Evolutionary conservation across 2,888 invertebrate genomes (phyloP), one percentile per base, ranked within the genome.

Genomic region (Eupithecia vulgata): DNA sequence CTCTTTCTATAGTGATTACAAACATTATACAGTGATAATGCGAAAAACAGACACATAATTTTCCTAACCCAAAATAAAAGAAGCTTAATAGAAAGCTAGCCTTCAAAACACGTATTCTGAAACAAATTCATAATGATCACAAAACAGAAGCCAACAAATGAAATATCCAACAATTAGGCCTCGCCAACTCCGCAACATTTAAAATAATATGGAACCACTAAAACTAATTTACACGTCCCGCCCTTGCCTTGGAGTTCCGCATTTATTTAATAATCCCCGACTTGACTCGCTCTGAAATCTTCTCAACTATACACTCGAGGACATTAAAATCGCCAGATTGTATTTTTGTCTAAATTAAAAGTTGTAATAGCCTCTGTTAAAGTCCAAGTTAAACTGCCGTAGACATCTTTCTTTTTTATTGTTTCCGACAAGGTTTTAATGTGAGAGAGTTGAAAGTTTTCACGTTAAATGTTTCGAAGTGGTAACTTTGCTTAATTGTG

Each of bases 221-320:
- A 68, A 78, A 77, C 80, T 77, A 80, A 78, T 80, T 80, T 76
- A 76, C 78, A 76, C 78, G 76, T 76, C 71, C 74, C 71, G 64
- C 66, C 61, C 57, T 57, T 64, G 64, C 61, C 73, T 73, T 71
- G 68, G 67, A 68, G 76, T 75, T 74, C 72, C 76, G 78, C 80
- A 80, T 80, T 80, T 76, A 79, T 80, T 80, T 75, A 79, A 80
- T 80, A 79, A 78, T 74, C 74, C 67, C 59, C 71, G 75, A 75
- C 74, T 77, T 76, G 78, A 76, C 25, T 57, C 57, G 57, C 77
- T 73, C 68, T 68, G 73, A 72, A 72, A 73, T 74, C 76, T 74
- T 68, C 52, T 48, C 61, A 72, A 79, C 72, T 76, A 74, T 72
- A 61, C 80, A 78, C 77, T 77, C 62, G 72, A 67, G 76, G 71